These are phyloP conservation scores for Physeter macrocephalus DNA, from an alignment of 2,113 vertebrate species.

Conservation along the genomic window DNA sequence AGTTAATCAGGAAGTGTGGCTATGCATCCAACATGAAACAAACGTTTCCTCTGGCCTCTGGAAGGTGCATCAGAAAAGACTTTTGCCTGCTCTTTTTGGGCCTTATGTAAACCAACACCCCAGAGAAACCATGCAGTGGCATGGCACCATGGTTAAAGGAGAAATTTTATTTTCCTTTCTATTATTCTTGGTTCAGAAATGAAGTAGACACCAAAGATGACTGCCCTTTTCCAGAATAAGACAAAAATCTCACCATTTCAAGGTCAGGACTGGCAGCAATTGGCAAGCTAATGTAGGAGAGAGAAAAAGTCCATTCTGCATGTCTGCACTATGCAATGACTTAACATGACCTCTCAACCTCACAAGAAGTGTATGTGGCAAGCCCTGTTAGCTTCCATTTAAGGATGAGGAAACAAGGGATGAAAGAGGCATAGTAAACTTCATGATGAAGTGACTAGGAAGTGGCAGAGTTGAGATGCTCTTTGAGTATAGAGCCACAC, in stretches of 20 bases:
- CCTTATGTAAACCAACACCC: neutral
- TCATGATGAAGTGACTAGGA: neutral
- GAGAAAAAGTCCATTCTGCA: neutral
- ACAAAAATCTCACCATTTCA: neutral
- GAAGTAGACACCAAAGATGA: neutral
- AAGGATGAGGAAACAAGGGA: neutral
- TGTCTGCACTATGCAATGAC: neutral
- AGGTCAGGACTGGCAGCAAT: neutral
- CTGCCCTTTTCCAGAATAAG: neutral
- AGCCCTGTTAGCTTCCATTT: neutral
- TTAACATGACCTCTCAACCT: neutral
- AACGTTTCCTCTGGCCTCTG: neutral
- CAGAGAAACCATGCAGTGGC: neutral
- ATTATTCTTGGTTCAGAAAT: neutral
- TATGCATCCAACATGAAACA: too few species aligned
- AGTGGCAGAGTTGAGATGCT: neutral
- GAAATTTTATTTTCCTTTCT: neutral
- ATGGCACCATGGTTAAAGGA: neutral
- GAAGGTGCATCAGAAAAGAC: neutral
- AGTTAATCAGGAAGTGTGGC: neutral
- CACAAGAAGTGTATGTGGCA: neutral
- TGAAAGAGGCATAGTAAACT: neutral
- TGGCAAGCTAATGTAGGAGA: neutral
- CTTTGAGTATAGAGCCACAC: neutral
- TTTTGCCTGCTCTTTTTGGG: neutral